Percentiles rank a stretch among this genome's conserved stretches.
These are phyloP conservation scores for Phrynocephalus forsythii DNA, from an alignment of 2,797 vertebrate species.

Conservation along the genomic window DNA sequence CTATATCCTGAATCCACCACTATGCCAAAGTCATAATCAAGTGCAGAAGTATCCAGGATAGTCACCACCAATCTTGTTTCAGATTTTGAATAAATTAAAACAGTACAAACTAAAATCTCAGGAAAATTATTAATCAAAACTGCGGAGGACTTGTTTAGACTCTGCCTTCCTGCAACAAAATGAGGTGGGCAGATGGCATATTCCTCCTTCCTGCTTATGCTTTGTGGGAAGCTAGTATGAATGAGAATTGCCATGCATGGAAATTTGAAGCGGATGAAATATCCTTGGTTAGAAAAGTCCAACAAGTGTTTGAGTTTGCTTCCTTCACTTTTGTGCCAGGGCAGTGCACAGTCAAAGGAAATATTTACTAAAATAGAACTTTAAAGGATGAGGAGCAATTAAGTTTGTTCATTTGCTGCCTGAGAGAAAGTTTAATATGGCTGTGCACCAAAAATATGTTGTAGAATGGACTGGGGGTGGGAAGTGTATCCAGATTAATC, in stretches of 20 bases:
- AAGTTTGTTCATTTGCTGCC: background rate
- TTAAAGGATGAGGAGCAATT: background rate
- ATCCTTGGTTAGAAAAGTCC: background rate
- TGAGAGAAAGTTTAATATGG: background rate
- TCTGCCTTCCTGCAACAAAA: conserved; percentile 23
- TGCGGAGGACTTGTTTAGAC: conserved; percentile 27
- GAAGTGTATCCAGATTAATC: too few species aligned
- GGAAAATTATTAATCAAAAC: conserved; percentile 52
- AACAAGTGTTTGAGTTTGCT: conserved; percentile 8
- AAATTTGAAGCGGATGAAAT: conserved; percentile 33
- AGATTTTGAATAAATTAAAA: conserved; percentile 67
- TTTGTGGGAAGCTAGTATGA: conserved; percentile 8
- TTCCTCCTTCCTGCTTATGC: conserved; percentile 6
- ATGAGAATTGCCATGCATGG: conserved; percentile 11
- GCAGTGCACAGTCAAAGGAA: background rate
- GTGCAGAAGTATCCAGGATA: conserved; percentile 65
- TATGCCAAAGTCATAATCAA: conserved; percentile 68
- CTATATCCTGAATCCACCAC: conserved; percentile 64
- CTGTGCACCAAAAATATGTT: background rate
- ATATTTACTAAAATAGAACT: background rate
- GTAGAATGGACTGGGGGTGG: background rate
- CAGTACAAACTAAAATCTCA: conserved; percentile 43
- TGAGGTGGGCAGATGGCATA: conserved; percentile 21
- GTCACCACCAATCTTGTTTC: conserved; percentile 65
- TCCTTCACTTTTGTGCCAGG: background rate